Base-by-base conservation (phyloP, 2,888 invertebrate genomes). In the Apantesis nais region DNA sequence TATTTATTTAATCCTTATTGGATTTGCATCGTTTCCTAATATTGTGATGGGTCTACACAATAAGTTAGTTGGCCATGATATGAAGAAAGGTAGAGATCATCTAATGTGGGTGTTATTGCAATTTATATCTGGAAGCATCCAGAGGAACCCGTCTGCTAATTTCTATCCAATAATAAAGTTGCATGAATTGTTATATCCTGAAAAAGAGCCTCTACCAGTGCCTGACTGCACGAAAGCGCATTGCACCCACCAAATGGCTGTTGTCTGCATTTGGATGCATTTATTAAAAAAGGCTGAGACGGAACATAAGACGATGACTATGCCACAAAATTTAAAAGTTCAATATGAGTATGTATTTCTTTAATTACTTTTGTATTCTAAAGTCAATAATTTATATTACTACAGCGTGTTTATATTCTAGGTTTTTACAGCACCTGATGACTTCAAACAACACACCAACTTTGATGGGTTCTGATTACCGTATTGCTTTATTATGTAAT, bases 81-180 rank as follows among this genome's bases (percentile, higher is more conserved):
- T 99, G 87, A 96, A 97, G 74, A 98, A 98, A 90, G 99, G 99
- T 0, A 95, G 99, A 65, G 99, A 99, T 92, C 99, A 99, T 85
- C 94, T 99, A n/a, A 99, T 99, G 99, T 99, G 99, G 99, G 98
- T 99, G 31, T 94, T 99, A 29, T 94, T 99, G 62, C 99, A 99
- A 93, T 99, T 99, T 86, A 98, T 99, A 83, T 99, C 99, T 0
- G 99, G 99, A 66, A 99, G 98, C 86, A 99, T 99, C 84, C 98
- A 99, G 89, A 97, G 99, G 82, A 99, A 99, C 92, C 98, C 99
- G 0, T 92, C 98, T 64, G 97, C 97, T 0, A 98, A 98, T 88
- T 98, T 98, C 86, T 92, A 98, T 75, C 98, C 99, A 0, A 98
- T 99, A 74, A 96, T 99, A 82, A 97, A 98, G 87, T 95, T 99